phyloP scores from a whole-genome alignment of 2,113 vertebrate species.

The Circaetus cinerascens region DNA sequence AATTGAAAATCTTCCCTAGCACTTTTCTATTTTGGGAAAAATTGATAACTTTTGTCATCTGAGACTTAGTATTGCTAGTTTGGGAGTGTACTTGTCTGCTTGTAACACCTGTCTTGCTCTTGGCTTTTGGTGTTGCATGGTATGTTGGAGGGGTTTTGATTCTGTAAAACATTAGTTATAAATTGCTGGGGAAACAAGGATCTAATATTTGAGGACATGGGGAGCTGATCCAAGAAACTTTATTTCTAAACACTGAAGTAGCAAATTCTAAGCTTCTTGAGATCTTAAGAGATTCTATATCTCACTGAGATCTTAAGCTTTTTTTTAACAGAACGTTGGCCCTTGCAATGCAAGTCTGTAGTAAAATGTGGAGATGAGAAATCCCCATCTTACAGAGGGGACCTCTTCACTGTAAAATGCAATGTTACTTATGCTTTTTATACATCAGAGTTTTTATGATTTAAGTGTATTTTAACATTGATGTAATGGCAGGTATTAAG shows the following conservation, averaged over 20 bases:
- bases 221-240: neutral
- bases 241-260: neutral
- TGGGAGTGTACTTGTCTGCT: neutral
- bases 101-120: neutral
- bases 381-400: neutral
- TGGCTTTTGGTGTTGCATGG: neutral
- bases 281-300: neutral
- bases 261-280: neutral
- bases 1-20: neutral
- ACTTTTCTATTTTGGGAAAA: neutral
- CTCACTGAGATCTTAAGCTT: neutral
- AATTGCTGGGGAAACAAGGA: neutral
- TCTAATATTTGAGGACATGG: neutral
- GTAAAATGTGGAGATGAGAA: neutral
- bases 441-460: neutral
- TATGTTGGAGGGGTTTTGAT: neutral
- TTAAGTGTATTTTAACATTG: neutral
- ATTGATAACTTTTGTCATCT: neutral
- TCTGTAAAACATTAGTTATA: neutral
- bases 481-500: neutral
- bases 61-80: neutral
- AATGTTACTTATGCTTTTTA: neutral
- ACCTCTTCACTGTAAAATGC: neutral
- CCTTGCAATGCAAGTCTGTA: neutral
- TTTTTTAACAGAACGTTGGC: rapidly evolving